phyloP scores from a whole-genome alignment of 2,888 invertebrate genomes.

The Eumerus sabulonum region DNA sequence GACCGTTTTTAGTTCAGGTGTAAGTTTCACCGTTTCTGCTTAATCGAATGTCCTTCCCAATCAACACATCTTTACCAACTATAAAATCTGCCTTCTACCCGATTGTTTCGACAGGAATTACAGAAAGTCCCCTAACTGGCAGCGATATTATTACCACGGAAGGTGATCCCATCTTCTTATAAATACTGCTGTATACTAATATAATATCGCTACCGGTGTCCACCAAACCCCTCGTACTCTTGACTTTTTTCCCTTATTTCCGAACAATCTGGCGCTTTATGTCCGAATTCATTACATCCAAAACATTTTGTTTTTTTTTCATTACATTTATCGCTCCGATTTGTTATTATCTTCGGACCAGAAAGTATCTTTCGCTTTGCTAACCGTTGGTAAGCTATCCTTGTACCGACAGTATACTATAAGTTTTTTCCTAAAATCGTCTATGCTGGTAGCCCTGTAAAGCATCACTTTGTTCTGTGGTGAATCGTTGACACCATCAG shows the following conservation, averaged over 20 bases:
- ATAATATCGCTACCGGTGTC: background rate
- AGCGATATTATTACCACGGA: background rate
- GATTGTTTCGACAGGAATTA: background rate
- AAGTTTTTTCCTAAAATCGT: conserved; percentile 48
- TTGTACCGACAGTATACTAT: too few relatives aligned
- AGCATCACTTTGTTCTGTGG: conserved; percentile 50
- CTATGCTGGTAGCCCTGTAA: conserved; percentile 52
- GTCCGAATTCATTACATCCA: background rate
- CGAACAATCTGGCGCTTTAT: background rate
- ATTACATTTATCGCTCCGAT: background rate
- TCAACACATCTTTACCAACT: too few relatives aligned
- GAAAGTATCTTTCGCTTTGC: background rate
- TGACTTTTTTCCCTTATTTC: background rate
- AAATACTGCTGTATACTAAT: background rate
- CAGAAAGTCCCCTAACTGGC: background rate
- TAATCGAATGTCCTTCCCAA: too few relatives aligned
- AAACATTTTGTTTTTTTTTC: background rate
- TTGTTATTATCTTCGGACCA: background rate
- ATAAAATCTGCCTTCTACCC: background rate
- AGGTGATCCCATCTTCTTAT: background rate
- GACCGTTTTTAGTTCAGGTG: too few relatives aligned
- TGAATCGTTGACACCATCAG: conserved; percentile 74
- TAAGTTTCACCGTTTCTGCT: too few relatives aligned
- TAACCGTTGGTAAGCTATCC: background rate
- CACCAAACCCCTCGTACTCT: too few relatives aligned